Evolutionary conservation across 2,797 vertebrate genomes (phyloP), one percentile per base, ranked within the genome.

Genomic region (Sebastes oblongus): DNA sequence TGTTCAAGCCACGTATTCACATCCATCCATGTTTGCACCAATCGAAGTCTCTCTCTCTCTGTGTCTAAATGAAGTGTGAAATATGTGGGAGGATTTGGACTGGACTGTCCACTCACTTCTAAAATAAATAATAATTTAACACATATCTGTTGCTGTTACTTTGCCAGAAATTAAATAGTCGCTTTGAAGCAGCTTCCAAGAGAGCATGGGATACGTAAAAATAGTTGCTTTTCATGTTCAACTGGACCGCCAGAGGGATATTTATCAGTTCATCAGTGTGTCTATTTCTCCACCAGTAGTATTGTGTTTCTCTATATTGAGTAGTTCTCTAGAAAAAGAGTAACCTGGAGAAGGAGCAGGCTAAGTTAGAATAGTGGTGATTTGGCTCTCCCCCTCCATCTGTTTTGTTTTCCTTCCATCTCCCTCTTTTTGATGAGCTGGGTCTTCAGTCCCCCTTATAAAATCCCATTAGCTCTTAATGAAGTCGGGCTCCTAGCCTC

Each of bases 381-480:
- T 93, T 94, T 88, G 91, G 88, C 90, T 93, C 92, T 93, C 93
- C 92, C 91, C 92, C 91, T 94, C 95, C 95, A 95, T 96, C 96
- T 96, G 95, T 95, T 95, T 95, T 95, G 95, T 96, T 95, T 95
- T 95, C 91, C 90, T 94, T 95, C 94, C 93, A 95, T 95, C 94
- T 93, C 95, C 93, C 89, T 94, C 93, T 95, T 95, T 95, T 94
- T 96, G 95, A 96, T 96, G 95, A 96, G 95, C 93, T 93, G 94
- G 95, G 95, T 96, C 94, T 94, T 95, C 95, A 94, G 94, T 95
- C 94, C 94, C 92, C 95, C 95, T 95, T 96, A 96, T 96, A 96
- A 96, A 96, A 96, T 96, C 96, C 95, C 98, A 99, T 99, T 99
- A 98, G 98, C 97, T 98, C 97, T 98, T 99, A 99, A 99, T 99